A percentile compares a stretch with the other conserved stretches of the same genome.
Conservation (phyloP, 2,113 vertebrate species). For the Gasterosteus nipponicus region DNA sequence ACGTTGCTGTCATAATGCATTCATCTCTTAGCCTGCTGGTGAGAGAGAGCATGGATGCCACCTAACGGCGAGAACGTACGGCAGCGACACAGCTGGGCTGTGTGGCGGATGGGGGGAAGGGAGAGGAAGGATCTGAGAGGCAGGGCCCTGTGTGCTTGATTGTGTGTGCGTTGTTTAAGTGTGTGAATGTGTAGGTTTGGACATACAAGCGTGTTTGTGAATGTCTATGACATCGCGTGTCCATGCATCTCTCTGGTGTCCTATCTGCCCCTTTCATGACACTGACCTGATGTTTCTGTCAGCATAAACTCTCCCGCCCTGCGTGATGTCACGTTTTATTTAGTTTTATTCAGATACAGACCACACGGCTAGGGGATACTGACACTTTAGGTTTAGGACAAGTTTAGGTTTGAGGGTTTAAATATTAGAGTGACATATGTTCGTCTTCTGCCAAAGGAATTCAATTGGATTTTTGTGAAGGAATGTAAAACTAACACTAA, state of each 20-base stretch:
- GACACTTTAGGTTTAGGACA: neutral
- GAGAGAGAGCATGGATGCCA: slow-evolving; percentile 69
- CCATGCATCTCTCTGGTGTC: slow-evolving; percentile 3
- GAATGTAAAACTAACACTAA: neutral
- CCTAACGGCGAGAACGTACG: slow-evolving; percentile 73
- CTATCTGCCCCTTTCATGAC: slow-evolving; percentile 11
- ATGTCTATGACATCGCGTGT: neutral
- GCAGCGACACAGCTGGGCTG: slow-evolving; percentile 61
- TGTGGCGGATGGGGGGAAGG: slow-evolving; percentile 51
- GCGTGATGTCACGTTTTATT: neutral
- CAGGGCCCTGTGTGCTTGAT: slow-evolving; percentile 10
- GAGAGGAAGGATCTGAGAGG: slow-evolving; percentile 26
- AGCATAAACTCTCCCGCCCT: slow-evolving; percentile 1
- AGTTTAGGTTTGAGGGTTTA: slow-evolving; percentile 4
- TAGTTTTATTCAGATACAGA: neutral
- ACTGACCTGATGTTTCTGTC: slow-evolving; percentile 32
- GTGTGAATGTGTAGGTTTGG: slow-evolving; percentile 54
- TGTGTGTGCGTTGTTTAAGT: neutral
- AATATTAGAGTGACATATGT: neutral
- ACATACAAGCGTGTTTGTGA: slow-evolving; percentile 31
- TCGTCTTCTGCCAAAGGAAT: neutral
- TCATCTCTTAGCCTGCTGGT: slow-evolving; percentile 39
- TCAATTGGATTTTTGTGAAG: too few species aligned
- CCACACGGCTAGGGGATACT: slow-evolving; percentile 11
- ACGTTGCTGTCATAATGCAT: slow-evolving; percentile 74